Base-by-base conservation (phyloP, 2,888 invertebrate species). In the Metellina segmentata region DNA sequence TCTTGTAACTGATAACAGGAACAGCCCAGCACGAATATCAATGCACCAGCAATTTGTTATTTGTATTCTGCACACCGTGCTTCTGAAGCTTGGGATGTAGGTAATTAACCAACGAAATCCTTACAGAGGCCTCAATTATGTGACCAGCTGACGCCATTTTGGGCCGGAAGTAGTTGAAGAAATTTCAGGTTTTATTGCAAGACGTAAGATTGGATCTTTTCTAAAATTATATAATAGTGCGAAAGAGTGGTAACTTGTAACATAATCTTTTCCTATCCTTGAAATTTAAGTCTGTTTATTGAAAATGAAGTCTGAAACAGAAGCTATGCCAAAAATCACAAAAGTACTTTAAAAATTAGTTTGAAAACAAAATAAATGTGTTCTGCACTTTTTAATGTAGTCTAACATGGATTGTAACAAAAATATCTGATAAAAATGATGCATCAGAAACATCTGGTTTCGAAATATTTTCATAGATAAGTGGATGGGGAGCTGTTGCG, bases 11-110 rank as follows among this genome's bases (percentile, higher is more conserved):
- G 77, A 85, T 85, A 85, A 85, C 52, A 20, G 52, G 13, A 7
- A 75, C 34, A 16, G 13, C 61, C 19, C 19, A 2, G 11, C n/a
- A 0, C 49, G 85, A 74, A 85, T 85, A 85, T 49, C 85, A 85
- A 85, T 69, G 53, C 51, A 19, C 34, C 52, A n/a, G 11, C n/a
- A 11, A 8, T n/a, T 7, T n/a, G 7, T 11, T 51, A 77, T 85
- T 85, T 19, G 78, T 86, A 86, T 86, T 86, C 86, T 1, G 71
- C n/a, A 61, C 78, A 8, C 19, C 48, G n/a, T n/a, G 51, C 19
- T 19, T 34, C 16, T 8, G 69, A 11, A n/a, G 70, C 49, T 72
- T 83, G 72, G 83, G 34, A 53, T 8, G 20, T 16, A n/a, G 53
- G 79, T 51, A 71, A 79, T 79, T 79, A 86, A 70, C 77, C 70